These are phyloP conservation scores for Protonemura montana DNA, from an alignment of 2,888 invertebrate genomes.

Conservation along the genomic window DNA sequence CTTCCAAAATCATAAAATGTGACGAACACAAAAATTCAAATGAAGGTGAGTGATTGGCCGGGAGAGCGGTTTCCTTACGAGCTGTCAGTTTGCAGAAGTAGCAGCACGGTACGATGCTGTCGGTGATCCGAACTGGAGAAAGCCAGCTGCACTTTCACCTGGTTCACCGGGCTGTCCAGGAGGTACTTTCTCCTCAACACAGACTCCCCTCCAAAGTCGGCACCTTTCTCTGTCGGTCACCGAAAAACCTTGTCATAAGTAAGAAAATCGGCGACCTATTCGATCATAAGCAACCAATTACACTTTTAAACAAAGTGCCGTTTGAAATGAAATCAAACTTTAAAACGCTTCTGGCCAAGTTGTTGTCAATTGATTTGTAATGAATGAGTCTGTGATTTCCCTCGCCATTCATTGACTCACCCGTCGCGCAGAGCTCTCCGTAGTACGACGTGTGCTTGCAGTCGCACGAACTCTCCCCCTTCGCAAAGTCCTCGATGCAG, in stretches of 20 bases:
- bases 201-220: conserved; percentile 88
- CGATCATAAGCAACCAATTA: no score
- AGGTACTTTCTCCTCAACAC: conserved; percentile 81
- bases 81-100: conserved; percentile 83
- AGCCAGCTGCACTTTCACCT: conserved; percentile 85
- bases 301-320: no score
- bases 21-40: no score
- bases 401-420: conserved; percentile 54
- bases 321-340: no score
- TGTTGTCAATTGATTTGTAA: no score
- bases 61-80: conserved; percentile 67
- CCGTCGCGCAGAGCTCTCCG: conserved; percentile 84
- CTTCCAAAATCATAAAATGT: conserved; percentile 12
- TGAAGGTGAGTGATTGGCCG: no score
- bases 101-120: conserved; percentile 78
- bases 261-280: no score
- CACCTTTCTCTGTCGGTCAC: conserved; percentile 75
- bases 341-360: no score
- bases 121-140: conserved; percentile 84
- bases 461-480: conserved; percentile 85
- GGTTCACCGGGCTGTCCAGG: conserved; percentile 71
- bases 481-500: conserved; percentile 88
- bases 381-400: no score
- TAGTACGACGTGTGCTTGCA: conserved; percentile 90
- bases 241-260: background rate